Evolutionary conservation across 1,140 invertebrate species (phyloP).

Genomic region (Anthonomus grandis): DNA sequence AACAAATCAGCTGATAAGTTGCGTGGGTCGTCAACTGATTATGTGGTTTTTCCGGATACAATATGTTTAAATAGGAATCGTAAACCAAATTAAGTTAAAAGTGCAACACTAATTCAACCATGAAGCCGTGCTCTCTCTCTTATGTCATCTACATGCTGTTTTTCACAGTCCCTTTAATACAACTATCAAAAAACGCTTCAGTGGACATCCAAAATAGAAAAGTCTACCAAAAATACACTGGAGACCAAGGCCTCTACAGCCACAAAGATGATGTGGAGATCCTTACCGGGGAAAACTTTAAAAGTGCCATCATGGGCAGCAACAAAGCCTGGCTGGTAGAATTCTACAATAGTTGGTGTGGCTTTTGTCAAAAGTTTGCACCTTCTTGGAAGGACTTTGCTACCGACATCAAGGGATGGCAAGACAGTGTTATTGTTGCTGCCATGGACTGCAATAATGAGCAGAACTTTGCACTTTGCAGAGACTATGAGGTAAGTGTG

Average conservation of each 20-base stretch:
- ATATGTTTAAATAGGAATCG: too few relatives aligned
- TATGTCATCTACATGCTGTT: too few relatives aligned
- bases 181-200: slow-evolving; percentile 11
- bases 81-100: too few relatives aligned
- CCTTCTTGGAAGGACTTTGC: slow-evolving; percentile 74
- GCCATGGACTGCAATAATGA: slow-evolving; percentile 73
- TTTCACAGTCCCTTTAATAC: too few relatives aligned
- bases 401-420: slow-evolving; percentile 57
- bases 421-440: slow-evolving; percentile 52
- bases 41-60: too few relatives aligned
- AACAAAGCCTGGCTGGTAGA: slow-evolving; percentile 69
- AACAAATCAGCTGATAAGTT: too few relatives aligned
- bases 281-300: slow-evolving; percentile 59
- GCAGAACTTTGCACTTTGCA: slow-evolving; percentile 72
- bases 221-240: slow-evolving; percentile 26
- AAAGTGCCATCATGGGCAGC: slow-evolving; percentile 56
- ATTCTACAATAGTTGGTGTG: slow-evolving; percentile 89
- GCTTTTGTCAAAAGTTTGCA: slow-evolving; percentile 79
- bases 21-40: too few relatives aligned
- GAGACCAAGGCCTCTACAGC: slow-evolving; percentile 55
- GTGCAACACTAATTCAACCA: too few relatives aligned
- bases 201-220: slow-evolving; percentile 6
- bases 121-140: too few relatives aligned
- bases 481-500: slow-evolving; percentile 82
- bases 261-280: slow-evolving; percentile 57